Evolutionary conservation across 2,888 invertebrate genomes (phyloP).

Genomic region (Lasiommata megera): DNA sequence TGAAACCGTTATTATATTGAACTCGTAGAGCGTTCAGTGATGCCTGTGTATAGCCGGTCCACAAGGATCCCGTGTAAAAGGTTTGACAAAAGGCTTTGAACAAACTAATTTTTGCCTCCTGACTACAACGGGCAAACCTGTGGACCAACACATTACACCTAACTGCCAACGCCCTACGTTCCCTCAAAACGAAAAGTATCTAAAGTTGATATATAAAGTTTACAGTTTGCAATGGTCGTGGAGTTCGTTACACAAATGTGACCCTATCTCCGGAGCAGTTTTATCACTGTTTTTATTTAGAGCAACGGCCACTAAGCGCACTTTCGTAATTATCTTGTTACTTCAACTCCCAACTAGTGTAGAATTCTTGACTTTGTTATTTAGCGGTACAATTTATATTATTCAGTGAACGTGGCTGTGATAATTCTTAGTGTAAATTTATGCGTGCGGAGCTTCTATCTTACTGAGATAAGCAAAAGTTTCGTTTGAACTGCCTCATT

Average conservation of each 20-base stretch:
- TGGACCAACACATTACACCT: too few relatives aligned
- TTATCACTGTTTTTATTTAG: conserved; percentile 28
- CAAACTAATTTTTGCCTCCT: too few relatives aligned
- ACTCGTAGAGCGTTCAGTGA: too few relatives aligned
- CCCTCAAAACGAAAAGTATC: conserved; percentile 22
- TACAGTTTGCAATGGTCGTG: conserved; percentile 15
- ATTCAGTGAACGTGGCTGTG: neutral
- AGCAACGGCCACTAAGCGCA: conserved; percentile 20
- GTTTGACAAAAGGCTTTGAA: too few relatives aligned
- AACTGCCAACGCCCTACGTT: too few relatives aligned
- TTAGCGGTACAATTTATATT: conserved; percentile 16
- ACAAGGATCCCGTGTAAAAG: too few relatives aligned
- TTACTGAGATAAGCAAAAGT: too few relatives aligned
- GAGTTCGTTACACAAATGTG: conserved; percentile 22
- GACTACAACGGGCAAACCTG: too few relatives aligned
- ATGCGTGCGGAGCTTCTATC: too few relatives aligned
- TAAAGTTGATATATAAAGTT: conserved; percentile 19
- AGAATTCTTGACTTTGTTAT: conserved; percentile 25
- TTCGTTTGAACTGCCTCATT: too few relatives aligned
- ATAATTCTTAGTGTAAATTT: neutral
- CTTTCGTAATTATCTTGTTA: conserved; percentile 32
- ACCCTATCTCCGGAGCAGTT: conserved; percentile 20
- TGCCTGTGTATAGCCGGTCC: too few relatives aligned
- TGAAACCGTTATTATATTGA: too few relatives aligned
- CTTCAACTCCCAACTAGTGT: conserved; percentile 25